These are phyloP conservation scores for Dolomedes plantarius DNA, from an alignment of 2,888 invertebrate genomes.

Conservation along the genomic window DNA sequence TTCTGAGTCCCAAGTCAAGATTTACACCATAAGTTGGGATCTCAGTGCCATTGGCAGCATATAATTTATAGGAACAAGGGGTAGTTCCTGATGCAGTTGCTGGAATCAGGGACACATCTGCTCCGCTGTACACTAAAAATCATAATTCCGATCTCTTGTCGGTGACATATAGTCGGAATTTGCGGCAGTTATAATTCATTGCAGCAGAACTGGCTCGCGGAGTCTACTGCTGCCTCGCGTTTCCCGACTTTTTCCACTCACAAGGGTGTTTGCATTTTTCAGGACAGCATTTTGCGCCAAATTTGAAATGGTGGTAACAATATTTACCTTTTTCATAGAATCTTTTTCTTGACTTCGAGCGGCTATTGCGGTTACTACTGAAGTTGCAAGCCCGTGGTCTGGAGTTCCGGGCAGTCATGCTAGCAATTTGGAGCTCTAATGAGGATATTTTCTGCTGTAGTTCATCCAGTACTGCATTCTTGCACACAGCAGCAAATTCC, in stretches of 20 bases:
- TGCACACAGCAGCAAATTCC: background rate
- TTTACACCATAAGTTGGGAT: conserved; percentile 33
- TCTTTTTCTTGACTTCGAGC: background rate
- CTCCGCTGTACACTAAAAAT: conserved; percentile 50
- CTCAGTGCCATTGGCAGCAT: conserved; percentile 23
- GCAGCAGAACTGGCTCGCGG: conserved; percentile 13
- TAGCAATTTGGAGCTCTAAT: background rate
- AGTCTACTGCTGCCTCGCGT: conserved; percentile 3
- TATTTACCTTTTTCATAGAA: background rate
- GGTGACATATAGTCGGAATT: conserved; percentile 1
- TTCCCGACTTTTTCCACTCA: background rate
- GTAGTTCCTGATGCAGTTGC: conserved; percentile 15
- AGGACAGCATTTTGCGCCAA: background rate
- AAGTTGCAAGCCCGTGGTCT: background rate
- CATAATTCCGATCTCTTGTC: conserved; percentile 2
- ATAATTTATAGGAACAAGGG: conserved; percentile 1
- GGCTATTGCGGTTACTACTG: background rate
- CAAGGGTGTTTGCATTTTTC: background rate
- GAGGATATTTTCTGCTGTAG: background rate
- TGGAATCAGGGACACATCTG: conserved; percentile 31
- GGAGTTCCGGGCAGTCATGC: background rate
- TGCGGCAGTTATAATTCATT: background rate
- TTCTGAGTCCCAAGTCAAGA: conserved; percentile 35
- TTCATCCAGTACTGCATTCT: background rate
- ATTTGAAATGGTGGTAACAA: background rate